Base-by-base conservation (phyloP, 2,797 vertebrate species). In the Lerista edwardsae region DNA sequence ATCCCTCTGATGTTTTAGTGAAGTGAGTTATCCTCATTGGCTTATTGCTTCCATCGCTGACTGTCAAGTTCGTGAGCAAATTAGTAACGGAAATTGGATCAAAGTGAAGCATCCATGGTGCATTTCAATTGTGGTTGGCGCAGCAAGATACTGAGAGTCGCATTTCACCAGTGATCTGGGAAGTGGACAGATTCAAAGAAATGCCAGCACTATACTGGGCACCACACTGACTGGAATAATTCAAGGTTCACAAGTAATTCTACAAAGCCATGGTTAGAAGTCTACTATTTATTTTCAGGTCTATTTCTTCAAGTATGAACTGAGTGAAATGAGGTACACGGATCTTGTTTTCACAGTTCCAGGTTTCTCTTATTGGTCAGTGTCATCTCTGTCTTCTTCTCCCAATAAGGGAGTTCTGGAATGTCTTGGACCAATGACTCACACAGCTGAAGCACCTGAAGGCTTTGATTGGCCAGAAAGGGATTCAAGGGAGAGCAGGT, bases 1-100 rank as follows among this genome's bases (percentile, higher is more conserved):
- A 79, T 73, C 39, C 4, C 6, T 62, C 61, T 25, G 65, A 47
- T 80, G 76, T 57, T 90, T 93, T 78, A 81, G 84, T 88, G 84
- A 83, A 85, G 82, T 69, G 77, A 80, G 57, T 86, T 88, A 79
- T 78, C 86, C 75, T 85, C 84, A 76, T 91, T 89, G 88, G 59
- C 44, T 77, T 71, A 68, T 44, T 27, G 31, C 39, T 84, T 88
- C 86, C 79, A 74, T 39, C 11, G 34, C 80, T 64, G 59, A 87
- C 67, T 91, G 79, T 3, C 19, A 36, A 59, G 79, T 82, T 88
- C 87, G 84, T 19, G 29, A 90, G 65, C 76, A 81, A 79, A 69
- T 84, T 79, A 84, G 83, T 89, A 88, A 87, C 88, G 79, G 31
- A 75, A 47, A 87, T 86, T 10, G 1, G 61, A 82, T 80, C 59